These are phyloP conservation scores for Patagioenas fasciata DNA, from an alignment of 2,113 vertebrate genomes.

Conservation along the genomic window DNA sequence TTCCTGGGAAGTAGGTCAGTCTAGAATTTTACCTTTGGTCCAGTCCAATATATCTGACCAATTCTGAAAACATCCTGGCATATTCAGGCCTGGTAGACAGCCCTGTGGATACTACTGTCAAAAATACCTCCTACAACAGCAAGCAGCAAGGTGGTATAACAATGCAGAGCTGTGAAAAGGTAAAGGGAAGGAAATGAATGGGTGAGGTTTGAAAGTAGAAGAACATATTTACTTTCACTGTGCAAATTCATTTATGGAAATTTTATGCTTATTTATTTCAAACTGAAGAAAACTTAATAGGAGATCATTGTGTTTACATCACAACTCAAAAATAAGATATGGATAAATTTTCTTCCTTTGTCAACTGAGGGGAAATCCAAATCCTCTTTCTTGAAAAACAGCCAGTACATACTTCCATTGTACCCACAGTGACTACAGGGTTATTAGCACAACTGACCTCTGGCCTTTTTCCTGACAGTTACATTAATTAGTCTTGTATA, in stretches of 20 bases:
- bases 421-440: neutral
- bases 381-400: neutral
- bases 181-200: neutral
- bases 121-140: neutral
- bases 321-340: neutral
- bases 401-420: neutral
- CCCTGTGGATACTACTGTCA: neutral
- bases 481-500: neutral
- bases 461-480: neutral
- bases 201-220: rapidly evolving
- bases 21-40: neutral
- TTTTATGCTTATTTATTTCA: neutral
- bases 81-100: neutral
- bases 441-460: neutral
- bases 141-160: neutral
- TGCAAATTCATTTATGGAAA: neutral
- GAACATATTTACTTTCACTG: neutral
- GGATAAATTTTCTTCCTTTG: neutral
- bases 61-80: neutral
- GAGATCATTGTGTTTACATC: neutral
- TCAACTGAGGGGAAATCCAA: neutral
- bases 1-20: rapidly evolving
- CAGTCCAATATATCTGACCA: neutral
- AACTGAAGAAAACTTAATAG: neutral
- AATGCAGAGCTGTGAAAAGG: neutral